Conservation (phyloP, 2,113 vertebrate genomes). For the Malurus cyaneus region DNA sequence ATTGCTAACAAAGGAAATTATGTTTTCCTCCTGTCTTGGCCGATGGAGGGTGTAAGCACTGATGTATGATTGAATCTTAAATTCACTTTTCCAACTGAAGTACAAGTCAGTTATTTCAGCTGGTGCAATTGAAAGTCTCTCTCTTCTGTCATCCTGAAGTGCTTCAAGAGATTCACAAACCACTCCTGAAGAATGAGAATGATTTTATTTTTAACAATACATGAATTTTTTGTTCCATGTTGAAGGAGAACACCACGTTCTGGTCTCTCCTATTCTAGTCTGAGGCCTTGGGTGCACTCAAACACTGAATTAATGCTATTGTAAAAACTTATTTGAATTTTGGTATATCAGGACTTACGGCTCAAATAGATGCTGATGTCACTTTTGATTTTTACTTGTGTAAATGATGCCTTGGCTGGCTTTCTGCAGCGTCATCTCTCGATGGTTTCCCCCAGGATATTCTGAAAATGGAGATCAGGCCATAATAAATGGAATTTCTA, state of each 20-base stretch:
- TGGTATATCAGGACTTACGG: not conserved
- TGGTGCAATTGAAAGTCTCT: not conserved
- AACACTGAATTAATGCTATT: not conserved
- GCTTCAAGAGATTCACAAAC: not conserved
- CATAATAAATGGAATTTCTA: not conserved
- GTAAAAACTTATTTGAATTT: not conserved
- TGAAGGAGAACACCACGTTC: not conserved
- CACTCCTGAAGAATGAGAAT: not conserved
- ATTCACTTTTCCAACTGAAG: not conserved
- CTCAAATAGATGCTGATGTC: not conserved
- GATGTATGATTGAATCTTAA: not conserved
- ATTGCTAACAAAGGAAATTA: not conserved
- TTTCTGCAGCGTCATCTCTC: not conserved
- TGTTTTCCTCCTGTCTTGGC: slow-evolving; percentile 10
- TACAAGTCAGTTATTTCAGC: slow-evolving; percentile 15
- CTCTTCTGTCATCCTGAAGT: not conserved
- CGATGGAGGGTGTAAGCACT: not conserved
- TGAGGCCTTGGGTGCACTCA: not conserved
- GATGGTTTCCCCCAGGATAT: not conserved
- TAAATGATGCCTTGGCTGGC: not conserved
- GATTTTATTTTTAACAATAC: not conserved
- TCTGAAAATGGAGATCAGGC: not conserved
- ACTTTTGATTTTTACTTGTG: not conserved
- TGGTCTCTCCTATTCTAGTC: not conserved
- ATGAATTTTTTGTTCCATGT: not conserved